phyloP scores from a whole-genome alignment of 1,140 invertebrate genomes.

The Aphelenchoides avenae region DNA sequence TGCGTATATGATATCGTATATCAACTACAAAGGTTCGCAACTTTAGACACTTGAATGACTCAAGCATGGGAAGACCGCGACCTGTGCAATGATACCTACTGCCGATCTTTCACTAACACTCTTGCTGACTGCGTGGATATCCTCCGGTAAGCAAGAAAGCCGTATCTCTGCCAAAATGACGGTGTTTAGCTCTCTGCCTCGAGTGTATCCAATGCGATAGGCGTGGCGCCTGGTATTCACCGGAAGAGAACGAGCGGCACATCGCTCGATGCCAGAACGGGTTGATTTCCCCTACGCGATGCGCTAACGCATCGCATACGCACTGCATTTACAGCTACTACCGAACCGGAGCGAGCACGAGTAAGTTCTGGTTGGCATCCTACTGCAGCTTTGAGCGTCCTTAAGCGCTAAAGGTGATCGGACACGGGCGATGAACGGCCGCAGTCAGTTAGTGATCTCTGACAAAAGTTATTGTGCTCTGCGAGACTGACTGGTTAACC shows the following conservation, averaged over 20 bases:
- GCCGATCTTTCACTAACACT: not conserved
- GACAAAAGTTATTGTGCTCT: not conserved
- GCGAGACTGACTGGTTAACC: no score
- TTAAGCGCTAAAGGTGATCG: no score
- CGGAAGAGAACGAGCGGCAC: conserved; percentile 48
- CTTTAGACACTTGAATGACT: no score
- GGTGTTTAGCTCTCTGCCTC: conserved; percentile 25
- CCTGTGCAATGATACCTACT: no score
- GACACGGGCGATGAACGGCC: no score
- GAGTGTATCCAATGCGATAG: conserved; percentile 51
- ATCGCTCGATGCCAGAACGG: conserved; percentile 40
- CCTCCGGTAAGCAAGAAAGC: not conserved
- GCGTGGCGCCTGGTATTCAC: conserved; percentile 43
- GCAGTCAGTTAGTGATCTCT: conserved; percentile 5
- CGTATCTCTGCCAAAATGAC: not conserved
- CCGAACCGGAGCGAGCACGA: conserved; percentile 25
- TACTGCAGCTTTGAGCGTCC: no score
- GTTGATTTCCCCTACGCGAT: conserved; percentile 32
- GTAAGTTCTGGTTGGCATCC: not conserved
- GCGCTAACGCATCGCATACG: conserved; percentile 41
- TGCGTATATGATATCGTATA: no score
- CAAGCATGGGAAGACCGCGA: no score
- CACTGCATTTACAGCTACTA: conserved; percentile 50
- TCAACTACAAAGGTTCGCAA: no score
- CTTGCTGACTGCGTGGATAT: not conserved